Conservation (phyloP, 2,113 vertebrate species). For the Ceyx cyanopectus region DNA sequence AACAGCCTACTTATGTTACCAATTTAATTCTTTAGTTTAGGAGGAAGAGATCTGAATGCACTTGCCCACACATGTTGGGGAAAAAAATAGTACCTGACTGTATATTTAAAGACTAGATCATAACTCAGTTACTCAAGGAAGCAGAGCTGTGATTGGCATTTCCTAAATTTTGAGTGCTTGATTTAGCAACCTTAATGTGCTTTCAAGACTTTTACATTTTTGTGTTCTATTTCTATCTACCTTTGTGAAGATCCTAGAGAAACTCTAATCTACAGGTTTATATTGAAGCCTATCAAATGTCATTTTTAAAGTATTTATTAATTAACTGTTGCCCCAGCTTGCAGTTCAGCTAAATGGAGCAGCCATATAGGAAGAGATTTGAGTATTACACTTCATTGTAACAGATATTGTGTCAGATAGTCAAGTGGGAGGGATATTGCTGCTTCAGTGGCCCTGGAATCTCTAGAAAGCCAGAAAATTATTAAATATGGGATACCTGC, state of each 20-base stretch:
- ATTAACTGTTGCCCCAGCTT: not conserved
- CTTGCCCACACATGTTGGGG: constrained; percentile 13
- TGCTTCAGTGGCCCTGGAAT: not conserved
- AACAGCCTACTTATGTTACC: constrained; percentile 41
- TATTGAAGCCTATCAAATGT: not conserved
- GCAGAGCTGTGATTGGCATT: constrained; percentile 61
- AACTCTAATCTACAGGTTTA: not conserved
- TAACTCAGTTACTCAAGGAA: constrained; percentile 67
- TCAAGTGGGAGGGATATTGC: not conserved
- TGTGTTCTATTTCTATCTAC: constrained; percentile 36
- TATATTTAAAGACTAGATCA: constrained; percentile 67
- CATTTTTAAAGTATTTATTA: not conserved
- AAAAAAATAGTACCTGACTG: constrained; percentile 55
- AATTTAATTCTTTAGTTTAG: constrained; percentile 59
- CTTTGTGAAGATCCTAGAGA: not conserved
- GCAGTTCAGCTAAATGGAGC: not conserved
- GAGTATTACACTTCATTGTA: not conserved
- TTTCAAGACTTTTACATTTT: constrained; percentile 32
- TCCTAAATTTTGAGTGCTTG: constrained; percentile 50
- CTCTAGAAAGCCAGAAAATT: not conserved
- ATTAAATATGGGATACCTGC: not conserved
- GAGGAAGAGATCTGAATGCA: constrained; percentile 55
- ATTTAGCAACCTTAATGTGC: constrained; percentile 50
- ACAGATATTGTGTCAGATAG: not conserved
- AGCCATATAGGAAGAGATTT: not conserved